Percentiles rank a stretch among this genome's conserved stretches.
These are phyloP conservation scores for Helicoverpa armigera DNA, from an alignment of 1,140 invertebrate genomes.

Conservation along the genomic window DNA sequence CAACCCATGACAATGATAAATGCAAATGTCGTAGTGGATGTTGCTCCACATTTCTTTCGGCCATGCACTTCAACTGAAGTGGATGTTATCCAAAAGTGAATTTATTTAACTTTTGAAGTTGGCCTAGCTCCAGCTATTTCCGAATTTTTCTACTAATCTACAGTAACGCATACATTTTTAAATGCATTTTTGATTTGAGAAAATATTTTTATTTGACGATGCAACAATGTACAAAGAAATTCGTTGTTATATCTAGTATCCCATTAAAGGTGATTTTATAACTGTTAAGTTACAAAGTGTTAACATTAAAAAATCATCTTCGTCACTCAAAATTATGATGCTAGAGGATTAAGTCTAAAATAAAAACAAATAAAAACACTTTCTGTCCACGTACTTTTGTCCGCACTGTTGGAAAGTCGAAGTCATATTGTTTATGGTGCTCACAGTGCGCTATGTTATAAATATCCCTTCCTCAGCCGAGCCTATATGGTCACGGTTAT, in stretches of 20 bases:
- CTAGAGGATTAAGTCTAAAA: too few relatives aligned
- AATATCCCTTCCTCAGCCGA: slow-evolving; percentile 33
- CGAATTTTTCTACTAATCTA: slow-evolving; percentile 71
- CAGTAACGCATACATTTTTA: slow-evolving; percentile 63
- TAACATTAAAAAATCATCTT: too few relatives aligned
- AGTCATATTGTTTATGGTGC: slow-evolving; percentile 8
- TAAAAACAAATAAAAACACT: too few relatives aligned
- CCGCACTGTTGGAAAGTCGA: not conserved
- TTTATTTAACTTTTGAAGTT: slow-evolving; percentile 68
- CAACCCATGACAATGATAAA: not conserved
- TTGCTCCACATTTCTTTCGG: slow-evolving; percentile 18
- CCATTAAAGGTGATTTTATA: too few relatives aligned
- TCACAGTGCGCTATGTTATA: slow-evolving; percentile 15
- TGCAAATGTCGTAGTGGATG: not conserved
- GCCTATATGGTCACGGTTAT: slow-evolving; percentile 42
- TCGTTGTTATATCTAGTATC: too few relatives aligned
- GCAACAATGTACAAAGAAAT: not conserved
- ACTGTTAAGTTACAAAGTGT: too few relatives aligned
- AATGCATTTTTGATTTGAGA: slow-evolving; percentile 34
- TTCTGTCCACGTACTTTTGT: not conserved
- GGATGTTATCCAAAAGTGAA: slow-evolving; percentile 53
- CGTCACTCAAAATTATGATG: too few relatives aligned
- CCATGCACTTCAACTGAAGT: slow-evolving; percentile 16
- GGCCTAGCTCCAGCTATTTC: slow-evolving; percentile 71
- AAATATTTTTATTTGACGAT: not conserved